phyloP scores from a whole-genome alignment of 2,888 invertebrate genomes.

The Agrochola circellaris region DNA sequence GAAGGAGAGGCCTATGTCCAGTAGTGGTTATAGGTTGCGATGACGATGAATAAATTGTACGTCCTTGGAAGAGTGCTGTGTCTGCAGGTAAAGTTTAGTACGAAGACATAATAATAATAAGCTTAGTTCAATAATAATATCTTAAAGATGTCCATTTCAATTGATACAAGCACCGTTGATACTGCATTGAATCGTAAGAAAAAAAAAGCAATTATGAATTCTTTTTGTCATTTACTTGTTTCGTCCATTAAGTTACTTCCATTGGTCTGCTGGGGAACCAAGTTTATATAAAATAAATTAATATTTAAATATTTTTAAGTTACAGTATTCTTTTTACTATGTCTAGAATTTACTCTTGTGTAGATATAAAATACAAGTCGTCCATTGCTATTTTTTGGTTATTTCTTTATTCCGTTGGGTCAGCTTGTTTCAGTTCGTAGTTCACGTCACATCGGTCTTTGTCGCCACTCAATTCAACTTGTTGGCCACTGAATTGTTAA shows the following conservation, averaged over 20 bases:
- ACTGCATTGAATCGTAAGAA: neutral
- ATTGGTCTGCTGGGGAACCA: neutral
- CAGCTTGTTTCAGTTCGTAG: slow-evolving; percentile 25
- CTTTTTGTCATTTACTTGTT: no score
- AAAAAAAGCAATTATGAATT: no score
- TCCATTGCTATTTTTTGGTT: slow-evolving; percentile 12
- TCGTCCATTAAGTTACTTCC: no score
- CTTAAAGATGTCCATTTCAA: neutral
- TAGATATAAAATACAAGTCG: neutral
- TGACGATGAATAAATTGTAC: no score
- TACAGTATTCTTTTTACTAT: neutral
- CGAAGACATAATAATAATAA: neutral
- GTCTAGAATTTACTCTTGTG: neutral
- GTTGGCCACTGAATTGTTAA: slow-evolving; percentile 52
- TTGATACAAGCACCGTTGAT: neutral
- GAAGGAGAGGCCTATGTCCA: no score
- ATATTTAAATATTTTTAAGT: no score
- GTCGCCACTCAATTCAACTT: slow-evolving; percentile 51
- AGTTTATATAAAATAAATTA: no score
- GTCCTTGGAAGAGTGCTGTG: neutral
- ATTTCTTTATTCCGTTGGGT: slow-evolving; percentile 34
- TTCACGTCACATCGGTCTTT: slow-evolving; percentile 43
- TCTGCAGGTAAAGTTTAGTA: neutral
- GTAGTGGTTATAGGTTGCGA: no score
- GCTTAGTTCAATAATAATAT: neutral